A percentile compares a stretch with the other conserved stretches of the same genome.
These are phyloP conservation scores for Ormyrus pomaceus DNA, from an alignment of 2,888 invertebrate genomes.

Conservation along the genomic window DNA sequence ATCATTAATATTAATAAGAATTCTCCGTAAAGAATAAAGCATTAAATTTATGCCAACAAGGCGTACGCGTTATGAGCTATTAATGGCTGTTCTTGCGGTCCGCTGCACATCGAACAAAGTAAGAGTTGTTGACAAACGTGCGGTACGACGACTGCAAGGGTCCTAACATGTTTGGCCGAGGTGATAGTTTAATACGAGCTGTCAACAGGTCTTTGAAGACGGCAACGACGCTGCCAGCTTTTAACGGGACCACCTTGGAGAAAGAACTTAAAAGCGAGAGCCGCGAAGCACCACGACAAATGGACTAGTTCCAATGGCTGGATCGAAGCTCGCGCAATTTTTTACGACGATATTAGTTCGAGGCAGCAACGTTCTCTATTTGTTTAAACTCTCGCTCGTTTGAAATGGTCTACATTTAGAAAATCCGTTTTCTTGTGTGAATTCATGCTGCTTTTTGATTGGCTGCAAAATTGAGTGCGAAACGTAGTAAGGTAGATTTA, in stretches of 20 bases:
- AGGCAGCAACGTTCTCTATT: too few species aligned
- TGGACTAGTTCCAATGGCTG: constrained; percentile 27
- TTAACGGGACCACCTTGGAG: constrained; percentile 58
- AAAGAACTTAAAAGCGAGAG: constrained; percentile 53
- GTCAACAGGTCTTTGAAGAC: constrained; percentile 57
- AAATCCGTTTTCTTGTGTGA: too few species aligned
- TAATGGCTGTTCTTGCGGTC: not conserved
- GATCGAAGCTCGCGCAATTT: too few species aligned
- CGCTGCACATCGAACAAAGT: not conserved
- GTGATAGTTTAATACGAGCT: constrained; percentile 57
- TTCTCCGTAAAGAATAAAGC: too few species aligned
- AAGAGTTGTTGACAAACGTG: constrained; percentile 54
- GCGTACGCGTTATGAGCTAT: constrained; percentile 1
- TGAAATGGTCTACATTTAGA: too few species aligned
- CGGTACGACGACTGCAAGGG: constrained; percentile 21
- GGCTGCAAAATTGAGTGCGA: too few species aligned
- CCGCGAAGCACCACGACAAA: constrained; percentile 28
- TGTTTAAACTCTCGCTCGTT: too few species aligned
- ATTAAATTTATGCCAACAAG: too few species aligned
- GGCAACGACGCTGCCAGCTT: constrained; percentile 52
- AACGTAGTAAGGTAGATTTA: too few species aligned
- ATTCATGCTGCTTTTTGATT: too few species aligned
- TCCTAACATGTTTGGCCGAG: constrained; percentile 30
- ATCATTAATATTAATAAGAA: too few species aligned
- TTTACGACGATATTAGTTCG: too few species aligned